Evolutionary conservation across 2,888 invertebrate species (phyloP).

Genomic region (Apotomis capreana): DNA sequence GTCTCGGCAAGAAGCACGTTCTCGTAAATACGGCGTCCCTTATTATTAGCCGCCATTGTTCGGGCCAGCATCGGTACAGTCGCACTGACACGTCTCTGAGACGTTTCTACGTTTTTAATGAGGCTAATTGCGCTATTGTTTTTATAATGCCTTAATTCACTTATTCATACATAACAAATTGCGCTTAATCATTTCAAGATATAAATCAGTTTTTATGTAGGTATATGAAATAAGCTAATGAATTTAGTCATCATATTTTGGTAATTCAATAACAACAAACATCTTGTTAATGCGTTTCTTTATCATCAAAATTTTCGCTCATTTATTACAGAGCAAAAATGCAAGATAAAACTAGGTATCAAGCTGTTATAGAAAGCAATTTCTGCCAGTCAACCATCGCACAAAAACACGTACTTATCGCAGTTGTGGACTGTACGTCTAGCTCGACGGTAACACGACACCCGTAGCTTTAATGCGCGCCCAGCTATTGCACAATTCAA

Average conservation of each 20-base stretch:
- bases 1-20: conserved; percentile 79
- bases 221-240: too few relatives aligned
- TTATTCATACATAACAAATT: too few relatives aligned
- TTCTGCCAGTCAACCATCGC: not conserved
- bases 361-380: not conserved
- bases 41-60: conserved; percentile 82
- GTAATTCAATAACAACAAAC: too few relatives aligned
- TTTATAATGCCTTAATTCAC: conserved; percentile 1
- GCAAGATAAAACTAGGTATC: too few relatives aligned
- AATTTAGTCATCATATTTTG: too few relatives aligned
- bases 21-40: conserved; percentile 81
- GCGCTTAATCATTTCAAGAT: too few relatives aligned
- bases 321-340: too few relatives aligned
- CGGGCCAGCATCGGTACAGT: conserved; percentile 72
- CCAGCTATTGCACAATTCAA: conserved; percentile 72
- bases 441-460: conserved; percentile 64
- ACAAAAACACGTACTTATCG: not conserved
- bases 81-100: conserved; percentile 52
- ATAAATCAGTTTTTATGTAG: too few relatives aligned
- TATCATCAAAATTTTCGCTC: too few relatives aligned
- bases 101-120: conserved; percentile 22
- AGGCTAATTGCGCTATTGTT: conserved; percentile 14
- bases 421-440: conserved; percentile 62
- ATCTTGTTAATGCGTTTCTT: too few relatives aligned
- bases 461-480: conserved; percentile 74